phyloP scores from a whole-genome alignment of 2,888 invertebrate genomes.

The Agrotis segetum region DNA sequence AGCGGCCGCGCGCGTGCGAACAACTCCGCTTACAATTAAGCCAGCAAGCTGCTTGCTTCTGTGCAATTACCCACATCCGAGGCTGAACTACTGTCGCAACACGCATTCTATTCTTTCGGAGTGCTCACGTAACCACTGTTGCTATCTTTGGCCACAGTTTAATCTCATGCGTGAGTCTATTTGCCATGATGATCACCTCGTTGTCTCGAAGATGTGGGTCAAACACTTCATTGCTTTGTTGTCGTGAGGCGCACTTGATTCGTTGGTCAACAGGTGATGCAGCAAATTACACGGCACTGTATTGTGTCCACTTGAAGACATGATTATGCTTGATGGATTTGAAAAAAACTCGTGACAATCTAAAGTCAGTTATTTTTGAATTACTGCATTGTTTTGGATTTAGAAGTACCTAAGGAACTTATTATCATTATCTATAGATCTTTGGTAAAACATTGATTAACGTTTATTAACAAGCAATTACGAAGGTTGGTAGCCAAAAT shows the following conservation, averaged over 20 bases:
- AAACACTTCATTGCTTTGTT: conserved; percentile 67
- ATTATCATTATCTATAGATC: not conserved
- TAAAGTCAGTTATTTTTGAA: conserved; percentile 19
- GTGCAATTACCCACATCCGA: conserved; percentile 83
- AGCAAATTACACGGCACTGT: conserved; percentile 47
- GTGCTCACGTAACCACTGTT: conserved; percentile 80
- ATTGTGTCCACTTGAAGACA: conserved; percentile 41
- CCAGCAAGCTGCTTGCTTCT: conserved; percentile 72
- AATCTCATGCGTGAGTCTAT: conserved; percentile 65
- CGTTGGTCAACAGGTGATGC: conserved; percentile 60
- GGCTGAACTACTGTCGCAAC: conserved; percentile 83
- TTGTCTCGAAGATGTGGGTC: conserved; percentile 77
- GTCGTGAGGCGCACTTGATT: conserved; percentile 60
- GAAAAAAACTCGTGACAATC: conserved; percentile 40
- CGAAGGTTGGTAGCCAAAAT: not conserved
- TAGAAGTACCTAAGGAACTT: not conserved
- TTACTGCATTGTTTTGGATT: conserved; percentile 9
- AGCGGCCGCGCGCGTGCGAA: conserved; percentile 80
- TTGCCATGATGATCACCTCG: conserved; percentile 71
- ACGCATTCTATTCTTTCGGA: conserved; percentile 82
- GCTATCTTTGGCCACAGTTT: conserved; percentile 73
- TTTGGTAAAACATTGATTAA: not conserved
- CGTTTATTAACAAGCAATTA: conserved; percentile 5
- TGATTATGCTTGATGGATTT: conserved; percentile 43
- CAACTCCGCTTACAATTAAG: conserved; percentile 76